Evolutionary conservation across 1,140 invertebrate genomes (phyloP), one percentile per base, ranked within the genome.

Genomic region (Drosophila lacertosa): DNA sequence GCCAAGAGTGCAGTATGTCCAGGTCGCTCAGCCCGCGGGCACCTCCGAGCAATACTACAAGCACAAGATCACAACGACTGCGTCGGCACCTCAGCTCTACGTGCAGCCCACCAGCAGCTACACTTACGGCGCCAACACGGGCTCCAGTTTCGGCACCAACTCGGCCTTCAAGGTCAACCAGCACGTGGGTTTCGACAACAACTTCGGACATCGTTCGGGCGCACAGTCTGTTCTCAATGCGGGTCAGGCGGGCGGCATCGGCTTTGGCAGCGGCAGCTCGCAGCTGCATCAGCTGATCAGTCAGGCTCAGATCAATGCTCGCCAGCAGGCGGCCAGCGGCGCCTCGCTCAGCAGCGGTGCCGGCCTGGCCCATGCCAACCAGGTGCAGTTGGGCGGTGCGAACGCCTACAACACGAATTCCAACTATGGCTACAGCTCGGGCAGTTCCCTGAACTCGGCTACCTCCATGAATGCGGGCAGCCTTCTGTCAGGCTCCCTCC

Each of bases 21-120:
- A 70, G 15, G 39, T 77, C 1, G 58, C 90, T 5, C 51, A 65
- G n/a, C 77, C 84, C 20, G 45, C 62, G 4, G 75, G 75, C 39
- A 82, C 74, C 20, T 81, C 79, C 4, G 73, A 89, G 45, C 77
- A 84, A 4, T 91, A 76, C 44, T 86, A 90, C 42, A 74, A 82
- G 22, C 71, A 73, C 29, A 71, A 67, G 51, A 77, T 91, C 5
- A 82, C 80, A 29, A 83, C 64, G 60, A 81, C 70, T 4, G 51
- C 62, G 5, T 71, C 72, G 3, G 65, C 64, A 1, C 83, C 67
- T 15, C 75, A 84, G 63, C 11, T 89, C 35, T 18, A 83, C 0
- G 65, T 77, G 33, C 71, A 64, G 33, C 81, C 77, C 7, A 15
- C 68, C 5, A 39, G 62, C n/a, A 59, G 66, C 29, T 55, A 64